Evolutionary conservation across 2,797 vertebrate genomes (phyloP).

Genomic region (Parauchenoglanis punctatus): DNA sequence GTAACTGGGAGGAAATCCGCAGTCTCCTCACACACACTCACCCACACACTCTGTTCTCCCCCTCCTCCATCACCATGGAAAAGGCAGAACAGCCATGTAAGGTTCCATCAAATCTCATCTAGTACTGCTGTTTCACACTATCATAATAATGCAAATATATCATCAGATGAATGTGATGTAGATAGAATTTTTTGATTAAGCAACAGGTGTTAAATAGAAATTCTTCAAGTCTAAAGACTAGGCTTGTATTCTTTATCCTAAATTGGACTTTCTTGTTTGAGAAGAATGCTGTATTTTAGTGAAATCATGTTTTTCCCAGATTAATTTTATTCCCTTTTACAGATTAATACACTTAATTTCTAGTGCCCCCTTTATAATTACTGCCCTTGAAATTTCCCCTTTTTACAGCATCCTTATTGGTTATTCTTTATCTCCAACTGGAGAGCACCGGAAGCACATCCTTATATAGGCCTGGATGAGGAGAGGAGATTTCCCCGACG

Average conservation of each 20-base stretch:
- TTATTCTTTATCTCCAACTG: constrained; percentile 20
- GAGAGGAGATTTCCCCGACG: constrained; percentile 58
- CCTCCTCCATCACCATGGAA: constrained; percentile 29
- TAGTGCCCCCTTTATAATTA: neutral
- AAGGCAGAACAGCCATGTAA: constrained; percentile 11
- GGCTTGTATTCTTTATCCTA: neutral
- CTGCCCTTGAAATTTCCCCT: neutral
- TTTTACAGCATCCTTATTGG: neutral
- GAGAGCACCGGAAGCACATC: constrained; percentile 63
- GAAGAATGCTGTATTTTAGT: neutral
- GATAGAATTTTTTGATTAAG: neutral
- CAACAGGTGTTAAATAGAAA: neutral
- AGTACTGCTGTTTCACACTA: constrained; percentile 2
- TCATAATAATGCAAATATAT: neutral
- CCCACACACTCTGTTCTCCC: constrained; percentile 11
- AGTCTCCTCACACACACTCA: constrained; percentile 47
- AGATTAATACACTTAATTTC: neutral
- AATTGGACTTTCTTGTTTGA: neutral
- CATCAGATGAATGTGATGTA: neutral
- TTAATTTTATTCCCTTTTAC: neutral
- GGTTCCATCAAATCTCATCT: neutral
- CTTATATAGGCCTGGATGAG: constrained; percentile 70
- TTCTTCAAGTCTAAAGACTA: neutral
- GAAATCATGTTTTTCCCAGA: neutral
- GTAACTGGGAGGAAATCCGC: constrained; percentile 57